Conservation (phyloP, 1,140 invertebrate species). For the Pseudomyrmex dendroicus region DNA sequence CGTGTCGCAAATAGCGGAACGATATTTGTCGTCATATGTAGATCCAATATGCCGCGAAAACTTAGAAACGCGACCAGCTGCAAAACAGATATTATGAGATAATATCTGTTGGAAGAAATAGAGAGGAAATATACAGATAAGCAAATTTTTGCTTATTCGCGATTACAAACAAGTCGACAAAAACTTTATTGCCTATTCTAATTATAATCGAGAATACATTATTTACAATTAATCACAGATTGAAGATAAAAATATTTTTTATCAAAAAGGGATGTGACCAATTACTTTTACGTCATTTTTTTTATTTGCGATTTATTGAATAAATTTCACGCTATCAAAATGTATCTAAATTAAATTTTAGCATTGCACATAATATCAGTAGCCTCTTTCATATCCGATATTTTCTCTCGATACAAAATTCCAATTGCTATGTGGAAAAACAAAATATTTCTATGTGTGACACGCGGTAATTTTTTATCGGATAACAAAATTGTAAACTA, state of each 20-base stretch:
- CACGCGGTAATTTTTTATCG: constrained; percentile 43
- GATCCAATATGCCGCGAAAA: constrained; percentile 1
- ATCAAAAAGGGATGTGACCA: too few relatives aligned
- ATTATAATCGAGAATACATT: too few relatives aligned
- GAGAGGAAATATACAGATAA: neutral
- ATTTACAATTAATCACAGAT: too few relatives aligned
- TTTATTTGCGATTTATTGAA: constrained; percentile 15
- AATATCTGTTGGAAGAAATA: neutral
- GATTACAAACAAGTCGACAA: too few relatives aligned
- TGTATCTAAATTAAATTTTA: constrained; percentile 32
- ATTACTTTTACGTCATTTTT: neutral
- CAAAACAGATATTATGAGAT: constrained; percentile 27
- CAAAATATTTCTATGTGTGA: constrained; percentile 39
- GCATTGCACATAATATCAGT: constrained; percentile 9
- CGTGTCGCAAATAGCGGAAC: constrained; percentile 42
- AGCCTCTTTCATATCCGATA: constrained; percentile 7
- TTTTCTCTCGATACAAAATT: constrained; percentile 28
- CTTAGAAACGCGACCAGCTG: constrained; percentile 21
- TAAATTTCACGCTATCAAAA: neutral
- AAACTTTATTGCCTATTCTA: too few relatives aligned
- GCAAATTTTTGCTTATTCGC: neutral
- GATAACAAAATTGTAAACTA: constrained; percentile 31
- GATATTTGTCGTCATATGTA: constrained; percentile 4
- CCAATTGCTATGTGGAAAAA: constrained; percentile 41
- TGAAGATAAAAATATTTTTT: neutral